These are phyloP conservation scores for Cataglyphis rosenhaueri DNA, from an alignment of 2,888 invertebrate species.

Conservation along the genomic window DNA sequence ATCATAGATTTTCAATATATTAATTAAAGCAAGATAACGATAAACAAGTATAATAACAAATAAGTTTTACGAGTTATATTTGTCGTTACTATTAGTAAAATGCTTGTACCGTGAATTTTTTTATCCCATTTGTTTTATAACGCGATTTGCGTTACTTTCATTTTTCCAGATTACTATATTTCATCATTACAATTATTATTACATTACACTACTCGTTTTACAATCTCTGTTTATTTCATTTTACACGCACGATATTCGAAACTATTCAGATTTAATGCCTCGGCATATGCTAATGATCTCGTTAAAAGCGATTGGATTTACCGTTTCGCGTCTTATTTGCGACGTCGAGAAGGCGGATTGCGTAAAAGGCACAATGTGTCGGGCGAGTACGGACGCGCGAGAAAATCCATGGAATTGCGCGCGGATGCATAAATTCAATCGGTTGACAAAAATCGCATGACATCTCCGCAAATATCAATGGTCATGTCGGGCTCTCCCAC, in stretches of 20 bases:
- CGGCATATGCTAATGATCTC: slow-evolving; percentile 51
- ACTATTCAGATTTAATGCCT: not conserved
- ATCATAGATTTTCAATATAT: not conserved
- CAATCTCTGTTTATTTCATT: slow-evolving; percentile 12
- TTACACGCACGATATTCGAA: slow-evolving; percentile 9
- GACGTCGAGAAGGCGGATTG: slow-evolving; percentile 42
- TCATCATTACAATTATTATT: slow-evolving; percentile 20
- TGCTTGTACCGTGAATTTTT: not conserved
- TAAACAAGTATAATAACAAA: slow-evolving; percentile 15
- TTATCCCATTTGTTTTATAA: slow-evolving; percentile 18
- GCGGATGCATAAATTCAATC: slow-evolving; percentile 50
- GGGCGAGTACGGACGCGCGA: slow-evolving; percentile 16
- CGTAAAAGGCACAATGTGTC: slow-evolving; percentile 42
- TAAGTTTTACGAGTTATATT: slow-evolving; percentile 16
- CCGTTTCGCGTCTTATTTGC: slow-evolving; percentile 12
- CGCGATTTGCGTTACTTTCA: slow-evolving; percentile 10
- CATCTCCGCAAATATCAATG: slow-evolving; percentile 63
- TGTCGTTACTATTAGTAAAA: not conserved
- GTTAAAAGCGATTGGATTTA: slow-evolving; percentile 45
- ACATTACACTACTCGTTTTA: slow-evolving; percentile 20
- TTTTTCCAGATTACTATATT: not conserved
- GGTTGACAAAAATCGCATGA: slow-evolving; percentile 61
- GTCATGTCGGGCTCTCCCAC: slow-evolving; percentile 74
- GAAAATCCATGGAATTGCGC: slow-evolving; percentile 23
- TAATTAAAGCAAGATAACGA: not conserved